phyloP scores from a whole-genome alignment of 2,113 vertebrate genomes.

The Eulacestoma nigropectus region DNA sequence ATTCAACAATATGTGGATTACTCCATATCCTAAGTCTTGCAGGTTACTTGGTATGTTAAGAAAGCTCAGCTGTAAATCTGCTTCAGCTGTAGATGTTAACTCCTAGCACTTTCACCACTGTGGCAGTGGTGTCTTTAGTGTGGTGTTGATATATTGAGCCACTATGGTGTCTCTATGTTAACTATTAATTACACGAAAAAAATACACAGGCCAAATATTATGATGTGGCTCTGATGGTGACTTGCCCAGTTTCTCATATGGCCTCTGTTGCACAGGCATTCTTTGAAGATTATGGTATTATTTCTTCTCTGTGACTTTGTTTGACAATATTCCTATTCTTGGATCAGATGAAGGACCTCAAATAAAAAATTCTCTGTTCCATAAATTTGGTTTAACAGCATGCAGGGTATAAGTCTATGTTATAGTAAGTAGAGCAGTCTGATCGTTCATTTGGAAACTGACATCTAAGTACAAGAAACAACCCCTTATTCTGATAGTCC shows the following conservation, averaged over 20 bases:
- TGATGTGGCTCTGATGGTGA: background rate
- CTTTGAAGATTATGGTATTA: background rate
- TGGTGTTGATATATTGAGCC: background rate
- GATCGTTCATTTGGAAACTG: background rate
- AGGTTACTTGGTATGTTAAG: background rate
- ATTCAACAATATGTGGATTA: background rate
- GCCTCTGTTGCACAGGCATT: background rate
- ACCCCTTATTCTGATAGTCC: background rate
- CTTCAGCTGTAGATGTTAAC: background rate
- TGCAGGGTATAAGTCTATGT: background rate
- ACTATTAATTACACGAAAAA: background rate
- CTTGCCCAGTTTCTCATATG: background rate
- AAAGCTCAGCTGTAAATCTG: background rate
- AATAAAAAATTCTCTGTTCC: background rate
- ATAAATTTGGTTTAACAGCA: background rate
- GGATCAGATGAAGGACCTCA: background rate
- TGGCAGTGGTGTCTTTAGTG: background rate
- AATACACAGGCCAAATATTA: background rate
- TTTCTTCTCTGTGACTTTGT: background rate
- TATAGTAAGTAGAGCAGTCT: background rate
- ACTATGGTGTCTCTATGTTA: background rate
- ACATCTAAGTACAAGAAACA: background rate
- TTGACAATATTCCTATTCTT: background rate
- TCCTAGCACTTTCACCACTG: background rate
- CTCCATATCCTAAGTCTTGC: accelerated